A percentile compares a stretch with the other conserved stretches of the same genome.
Conservation (phyloP, 1,140 invertebrate species). For the Dysdera silvatica region DNA sequence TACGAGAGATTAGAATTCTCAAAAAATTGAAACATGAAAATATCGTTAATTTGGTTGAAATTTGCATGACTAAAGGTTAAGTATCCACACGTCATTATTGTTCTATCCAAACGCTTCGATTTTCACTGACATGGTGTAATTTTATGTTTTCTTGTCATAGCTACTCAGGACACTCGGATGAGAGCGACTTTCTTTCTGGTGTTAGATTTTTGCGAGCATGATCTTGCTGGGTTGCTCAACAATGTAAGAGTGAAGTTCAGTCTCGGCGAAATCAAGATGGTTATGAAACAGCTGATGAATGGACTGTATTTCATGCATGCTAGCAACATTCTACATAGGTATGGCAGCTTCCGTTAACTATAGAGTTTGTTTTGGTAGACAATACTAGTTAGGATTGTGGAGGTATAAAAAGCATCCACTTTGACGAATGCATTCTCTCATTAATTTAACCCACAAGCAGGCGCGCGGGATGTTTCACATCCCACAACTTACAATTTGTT, state of each 20-base stretch:
- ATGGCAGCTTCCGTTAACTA: too few relatives aligned
- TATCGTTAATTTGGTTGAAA: constrained; percentile 89
- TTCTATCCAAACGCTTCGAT: too few relatives aligned
- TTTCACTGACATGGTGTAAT: not conserved
- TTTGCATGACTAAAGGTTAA: constrained; percentile 66
- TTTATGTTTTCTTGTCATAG: constrained; percentile 46
- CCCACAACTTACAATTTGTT: too few relatives aligned
- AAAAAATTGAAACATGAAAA: constrained; percentile 93
- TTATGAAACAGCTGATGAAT: constrained; percentile 92
- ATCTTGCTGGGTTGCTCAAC: constrained; percentile 90
- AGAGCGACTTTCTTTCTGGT: constrained; percentile 91
- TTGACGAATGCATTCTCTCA: too few relatives aligned
- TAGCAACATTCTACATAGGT: constrained; percentile 62
- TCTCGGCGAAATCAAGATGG: constrained; percentile 95
- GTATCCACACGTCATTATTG: not conserved
- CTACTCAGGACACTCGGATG: constrained; percentile 73
- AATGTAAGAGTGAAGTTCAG: constrained; percentile 95
- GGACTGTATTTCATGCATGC: constrained; percentile 95
- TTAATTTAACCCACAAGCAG: too few relatives aligned
- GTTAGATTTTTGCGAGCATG: constrained; percentile 99
- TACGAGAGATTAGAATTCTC: constrained; percentile 93
- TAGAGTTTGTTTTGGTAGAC: too few relatives aligned
- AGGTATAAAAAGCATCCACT: too few relatives aligned
- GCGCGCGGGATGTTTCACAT: too few relatives aligned
- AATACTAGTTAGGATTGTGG: too few relatives aligned